These are phyloP conservation scores for Corapipo altera DNA, from an alignment of 2,113 vertebrate species.

Conservation along the genomic window DNA sequence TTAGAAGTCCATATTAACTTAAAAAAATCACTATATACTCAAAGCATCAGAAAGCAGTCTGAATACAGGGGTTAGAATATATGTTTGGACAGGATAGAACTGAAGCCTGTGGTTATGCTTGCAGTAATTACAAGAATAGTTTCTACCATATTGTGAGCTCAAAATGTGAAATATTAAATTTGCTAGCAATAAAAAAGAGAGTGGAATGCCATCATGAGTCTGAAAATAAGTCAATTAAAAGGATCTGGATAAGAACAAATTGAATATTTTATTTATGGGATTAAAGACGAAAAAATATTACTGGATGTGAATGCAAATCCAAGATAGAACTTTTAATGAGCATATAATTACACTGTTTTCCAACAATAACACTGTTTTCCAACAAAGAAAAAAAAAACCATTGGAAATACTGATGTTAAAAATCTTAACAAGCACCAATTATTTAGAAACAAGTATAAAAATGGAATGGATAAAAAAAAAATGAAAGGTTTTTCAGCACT, in stretches of 20 bases:
- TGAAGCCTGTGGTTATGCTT: background rate
- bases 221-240: background rate
- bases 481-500: background rate
- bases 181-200: background rate
- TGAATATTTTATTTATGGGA: background rate
- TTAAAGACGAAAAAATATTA: background rate
- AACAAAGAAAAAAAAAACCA: background rate
- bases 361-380: background rate
- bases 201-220: background rate
- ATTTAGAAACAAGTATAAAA: background rate
- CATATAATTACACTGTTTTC: background rate
- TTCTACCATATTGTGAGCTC: background rate
- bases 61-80: background rate
- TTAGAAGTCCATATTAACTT: background rate
- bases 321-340: background rate
- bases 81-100: background rate
- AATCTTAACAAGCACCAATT: background rate
- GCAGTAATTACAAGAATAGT: background rate
- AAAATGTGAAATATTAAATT: slow-evolving; percentile 4
- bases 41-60: background rate
- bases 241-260: background rate
- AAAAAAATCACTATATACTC: background rate
- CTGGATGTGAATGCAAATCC: background rate
- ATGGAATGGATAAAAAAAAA: background rate
- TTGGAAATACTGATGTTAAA: slow-evolving; percentile 11